Evolutionary conservation across 2,888 invertebrate species (phyloP), one percentile per base, ranked within the genome.

Genomic region (Cyrtodaria siliqua): DNA sequence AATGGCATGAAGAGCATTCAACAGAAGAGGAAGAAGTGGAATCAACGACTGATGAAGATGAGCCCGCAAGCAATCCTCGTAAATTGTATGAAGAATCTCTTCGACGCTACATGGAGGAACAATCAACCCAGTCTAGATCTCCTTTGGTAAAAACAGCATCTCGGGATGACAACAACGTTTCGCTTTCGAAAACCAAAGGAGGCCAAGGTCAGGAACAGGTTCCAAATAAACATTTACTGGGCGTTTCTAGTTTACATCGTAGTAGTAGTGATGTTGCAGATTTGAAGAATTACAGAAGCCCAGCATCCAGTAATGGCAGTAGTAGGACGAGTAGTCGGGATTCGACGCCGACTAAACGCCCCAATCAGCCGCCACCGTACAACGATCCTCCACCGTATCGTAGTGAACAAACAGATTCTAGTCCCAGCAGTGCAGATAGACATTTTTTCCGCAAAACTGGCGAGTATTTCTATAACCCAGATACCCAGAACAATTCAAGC

Each of bases 21-120:
- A 40, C 59, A 2, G 57, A 62, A 24, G 56, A 61, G 20, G 49
- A 66, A 60, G 75, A 71, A n/a, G 55, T 44, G 40, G 66, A 64
- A n/a, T 24, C 44, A n/a, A 50, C 68, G 6, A 72, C 60, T 20
- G 74, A 75, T 18, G 77, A 68, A 42, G 80, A 80, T 14, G 29
- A 62, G 29, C 64, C 72, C 0, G 67, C 63, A 12, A 74, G 69
- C 40, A 74, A 84, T 67, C 84, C 90, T 3, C 79, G 80, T 18
- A 77, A 83, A 67, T 63, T 89, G 20, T 90, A 88, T 59, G 90
- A 91, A 70, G 84, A 90, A 60, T 92, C 92, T 1, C 57, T 90
- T 59, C 83, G 84, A 60, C 66, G 72, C 12, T 89, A 71, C 59
- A 76, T 74, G 67, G 83, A 69, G 47, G 82, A 82, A 62, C 84